Conservation (phyloP, 2,797 vertebrate genomes). For the Columba guinea region DNA sequence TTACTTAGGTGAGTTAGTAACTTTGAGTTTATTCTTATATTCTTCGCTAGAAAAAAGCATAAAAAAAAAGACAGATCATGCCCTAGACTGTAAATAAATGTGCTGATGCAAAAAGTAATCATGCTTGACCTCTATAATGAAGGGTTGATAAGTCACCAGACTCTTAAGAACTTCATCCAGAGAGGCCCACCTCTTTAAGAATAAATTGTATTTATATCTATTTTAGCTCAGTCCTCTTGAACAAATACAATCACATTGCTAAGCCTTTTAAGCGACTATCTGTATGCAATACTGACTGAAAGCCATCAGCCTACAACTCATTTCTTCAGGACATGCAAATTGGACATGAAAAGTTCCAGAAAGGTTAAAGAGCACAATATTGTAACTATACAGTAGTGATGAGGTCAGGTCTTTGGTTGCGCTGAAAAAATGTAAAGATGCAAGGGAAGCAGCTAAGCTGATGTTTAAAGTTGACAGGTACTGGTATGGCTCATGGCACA, state of each 20-base stretch:
- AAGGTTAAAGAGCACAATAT: not conserved
- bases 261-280: slow-evolving; percentile 3
- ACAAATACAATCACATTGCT: not conserved
- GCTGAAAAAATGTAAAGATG: not conserved
- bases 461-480: not conserved
- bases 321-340: not conserved
- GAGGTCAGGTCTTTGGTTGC: not conserved
- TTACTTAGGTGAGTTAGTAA: not conserved
- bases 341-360: not conserved
- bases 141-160: not conserved
- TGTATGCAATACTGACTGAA: slow-evolving; percentile 9
- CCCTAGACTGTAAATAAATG: not conserved
- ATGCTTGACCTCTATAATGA: not conserved
- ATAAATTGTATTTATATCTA: not conserved
- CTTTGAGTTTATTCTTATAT: not conserved
- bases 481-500: not conserved
- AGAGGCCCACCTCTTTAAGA: not conserved
- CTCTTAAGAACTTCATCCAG: not conserved
- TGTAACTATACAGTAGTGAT: not conserved
- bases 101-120: not conserved
- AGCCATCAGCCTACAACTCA: not conserved
- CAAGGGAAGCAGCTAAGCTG: not conserved
- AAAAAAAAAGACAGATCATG: not conserved
- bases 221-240: not conserved
- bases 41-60: not conserved